Conservation (phyloP, 2,797 vertebrate genomes). For the Spinibarbus caldwelli region DNA sequence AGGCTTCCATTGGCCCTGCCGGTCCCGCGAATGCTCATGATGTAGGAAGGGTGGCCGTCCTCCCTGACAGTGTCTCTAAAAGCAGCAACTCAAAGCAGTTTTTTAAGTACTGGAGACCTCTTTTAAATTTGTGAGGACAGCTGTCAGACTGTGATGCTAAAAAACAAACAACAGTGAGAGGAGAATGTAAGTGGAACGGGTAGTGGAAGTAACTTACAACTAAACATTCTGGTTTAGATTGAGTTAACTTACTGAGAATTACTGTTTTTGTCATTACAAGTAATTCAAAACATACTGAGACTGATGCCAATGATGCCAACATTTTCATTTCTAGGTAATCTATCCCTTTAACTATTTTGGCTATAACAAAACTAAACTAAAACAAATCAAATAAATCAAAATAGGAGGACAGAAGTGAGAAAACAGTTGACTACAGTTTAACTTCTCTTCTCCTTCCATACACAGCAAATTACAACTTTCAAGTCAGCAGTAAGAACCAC, state of each 20-base stretch:
- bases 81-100: constrained; percentile 44
- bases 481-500: background rate
- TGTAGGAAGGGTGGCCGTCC: constrained; percentile 66
- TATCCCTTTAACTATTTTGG: no score
- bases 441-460: background rate
- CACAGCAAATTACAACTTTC: background rate
- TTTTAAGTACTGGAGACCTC: constrained; percentile 25
- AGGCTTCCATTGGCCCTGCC: constrained; percentile 79
- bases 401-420: background rate
- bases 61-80: constrained; percentile 60
- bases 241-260: background rate
- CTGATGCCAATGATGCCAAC: background rate
- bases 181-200: background rate
- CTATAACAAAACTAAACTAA: background rate
- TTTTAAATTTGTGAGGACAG: constrained; percentile 18
- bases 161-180: constrained; percentile 2
- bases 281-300: background rate
- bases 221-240: background rate
- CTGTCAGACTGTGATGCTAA: constrained; percentile 18
- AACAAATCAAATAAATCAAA: background rate
- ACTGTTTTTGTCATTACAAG: background rate
- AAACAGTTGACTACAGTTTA: background rate
- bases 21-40: constrained; percentile 80
- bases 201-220: background rate
- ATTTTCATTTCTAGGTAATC: no score